Conservation (phyloP, 2,797 vertebrate genomes). For the Thripadectes ignobilis region DNA sequence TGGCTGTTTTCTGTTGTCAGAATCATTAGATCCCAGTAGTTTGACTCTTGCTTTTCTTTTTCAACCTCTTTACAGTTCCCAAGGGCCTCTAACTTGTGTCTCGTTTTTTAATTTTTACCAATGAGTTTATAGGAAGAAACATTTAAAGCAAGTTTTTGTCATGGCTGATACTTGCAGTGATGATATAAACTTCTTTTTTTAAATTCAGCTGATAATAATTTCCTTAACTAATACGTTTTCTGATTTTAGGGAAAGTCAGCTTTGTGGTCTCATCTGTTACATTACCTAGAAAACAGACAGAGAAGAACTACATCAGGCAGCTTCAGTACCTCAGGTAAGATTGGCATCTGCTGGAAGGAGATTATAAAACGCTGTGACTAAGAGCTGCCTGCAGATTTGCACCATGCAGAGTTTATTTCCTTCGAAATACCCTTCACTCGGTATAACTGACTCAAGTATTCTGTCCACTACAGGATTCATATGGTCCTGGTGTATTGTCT, state of each 20-base stretch:
- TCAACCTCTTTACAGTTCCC: background rate
- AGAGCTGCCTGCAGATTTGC: background rate
- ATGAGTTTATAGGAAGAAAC: background rate
- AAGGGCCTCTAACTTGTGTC: background rate
- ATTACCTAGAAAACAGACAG: conserved; percentile 95
- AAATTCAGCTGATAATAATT: background rate
- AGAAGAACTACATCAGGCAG: conserved; percentile 88
- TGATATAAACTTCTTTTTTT: background rate
- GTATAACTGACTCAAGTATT: background rate
- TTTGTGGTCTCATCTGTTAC: conserved; percentile 95
- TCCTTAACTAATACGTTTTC: background rate
- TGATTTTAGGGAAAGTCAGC: conserved; percentile 92
- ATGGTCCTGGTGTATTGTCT: background rate
- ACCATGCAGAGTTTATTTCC: background rate
- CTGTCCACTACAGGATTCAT: background rate
- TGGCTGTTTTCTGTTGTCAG: background rate
- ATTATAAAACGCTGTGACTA: background rate
- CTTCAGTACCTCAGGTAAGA: conserved; percentile 88
- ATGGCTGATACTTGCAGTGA: background rate
- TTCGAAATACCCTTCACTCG: background rate
- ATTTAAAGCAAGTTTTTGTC: background rate
- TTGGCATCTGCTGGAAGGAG: background rate
- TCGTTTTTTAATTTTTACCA: background rate
- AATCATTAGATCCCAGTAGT: background rate
- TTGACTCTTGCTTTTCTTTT: background rate